Base-by-base conservation (phyloP, 37 sponge, comb jelly and placozoan genomes). In the Corticium candelabrum region DNA sequence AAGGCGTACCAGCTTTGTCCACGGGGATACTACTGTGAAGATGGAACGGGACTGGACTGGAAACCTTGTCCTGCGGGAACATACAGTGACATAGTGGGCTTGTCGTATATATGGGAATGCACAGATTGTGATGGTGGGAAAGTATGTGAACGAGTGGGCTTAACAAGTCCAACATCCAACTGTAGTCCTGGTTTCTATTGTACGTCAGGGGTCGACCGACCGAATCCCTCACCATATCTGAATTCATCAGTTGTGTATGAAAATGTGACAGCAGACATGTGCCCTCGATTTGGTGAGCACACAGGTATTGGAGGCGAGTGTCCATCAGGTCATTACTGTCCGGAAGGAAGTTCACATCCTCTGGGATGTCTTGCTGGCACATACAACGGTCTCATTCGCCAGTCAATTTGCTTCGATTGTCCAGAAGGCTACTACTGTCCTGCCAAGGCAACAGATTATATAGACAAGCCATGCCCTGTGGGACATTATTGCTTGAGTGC, bases 21-120 rank as follows among this genome's bases (percentile, higher is more conserved):
- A 29, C 38, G 62, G 69, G 84, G 84, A 30, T 29, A 69, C 35
- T 83, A 80, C 79, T 83, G 84, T 81, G 79, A 78, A 27, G 69
- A 35, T 3, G 78, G 73, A 1, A 70, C 79, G 3, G 41, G 34
- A 15, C 21, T 70, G 5, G 79, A 83, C 3, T 35, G 37, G 11
- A 11, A 76, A 5, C 73, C 41, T 33, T 83, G 84, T 50, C 79
- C 81, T 32, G 69, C 73, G 1, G 84, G 84, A 11, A 79, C 78
- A 15, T 83, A 76, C 67, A 71, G 62, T 27, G 37, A 31, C 38
- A 4, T 36, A 1, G 38, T 34, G 57, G 78, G 79, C 2, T 56
- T 79, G 11, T 34, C 57, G 1, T 35, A 3, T 7, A 37, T 38
- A 34, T 1, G 27, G 3, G 40, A 70, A 4, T 70, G 73, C 73